phyloP scores from a whole-genome alignment of 2,888 invertebrate genomes.

The Polydrusus cervinus region DNA sequence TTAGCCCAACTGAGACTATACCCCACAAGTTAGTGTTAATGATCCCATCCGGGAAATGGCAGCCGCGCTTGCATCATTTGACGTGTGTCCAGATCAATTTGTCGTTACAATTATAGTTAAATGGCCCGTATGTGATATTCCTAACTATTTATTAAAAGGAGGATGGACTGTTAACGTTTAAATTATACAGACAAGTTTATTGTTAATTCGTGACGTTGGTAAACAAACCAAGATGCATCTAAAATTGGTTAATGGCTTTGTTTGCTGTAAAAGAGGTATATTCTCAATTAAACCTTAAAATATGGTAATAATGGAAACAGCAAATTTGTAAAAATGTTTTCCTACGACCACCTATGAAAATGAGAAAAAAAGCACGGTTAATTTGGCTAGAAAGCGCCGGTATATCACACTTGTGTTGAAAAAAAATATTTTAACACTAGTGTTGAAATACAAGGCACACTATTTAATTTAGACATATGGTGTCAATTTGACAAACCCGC shows the following conservation, averaged over 20 bases:
- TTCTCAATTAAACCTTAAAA: no score
- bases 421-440: no score
- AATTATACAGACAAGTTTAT: slow-evolving; percentile 30
- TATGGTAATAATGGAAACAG: no score
- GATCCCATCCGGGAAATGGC: slow-evolving; percentile 48
- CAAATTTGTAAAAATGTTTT: no score
- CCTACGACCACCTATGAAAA: no score
- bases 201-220: slow-evolving; percentile 23
- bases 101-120: slow-evolving; percentile 36
- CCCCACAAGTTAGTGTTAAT: slow-evolving; percentile 43
- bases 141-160: slow-evolving; percentile 13
- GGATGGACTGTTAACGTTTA: slow-evolving; percentile 26
- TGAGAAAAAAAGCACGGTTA: no score
- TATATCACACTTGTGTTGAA: no score
- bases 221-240: slow-evolving; percentile 27
- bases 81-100: slow-evolving; percentile 52
- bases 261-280: neutral
- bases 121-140: slow-evolving; percentile 42
- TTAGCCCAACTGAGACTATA: slow-evolving; percentile 7
- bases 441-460: no score
- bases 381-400: no score
- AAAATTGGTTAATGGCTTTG: neutral
- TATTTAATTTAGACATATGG: no score
- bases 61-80: slow-evolving; percentile 34
- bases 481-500: no score